phyloP scores from a whole-genome alignment of 2,888 invertebrate genomes.

The Neoaliturus tenellus region DNA sequence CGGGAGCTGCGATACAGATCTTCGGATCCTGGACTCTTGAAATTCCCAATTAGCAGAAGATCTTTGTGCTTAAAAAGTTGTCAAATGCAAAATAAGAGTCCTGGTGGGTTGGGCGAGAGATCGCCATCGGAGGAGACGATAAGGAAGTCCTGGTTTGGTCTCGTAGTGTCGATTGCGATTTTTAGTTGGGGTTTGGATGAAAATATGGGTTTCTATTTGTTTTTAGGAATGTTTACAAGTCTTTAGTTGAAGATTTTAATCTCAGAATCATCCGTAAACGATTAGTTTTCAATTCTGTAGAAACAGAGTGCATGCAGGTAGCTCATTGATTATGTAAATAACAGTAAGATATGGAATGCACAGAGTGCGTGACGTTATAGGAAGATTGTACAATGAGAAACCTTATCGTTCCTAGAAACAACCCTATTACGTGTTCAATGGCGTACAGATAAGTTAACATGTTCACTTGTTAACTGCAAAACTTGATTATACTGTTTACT shows the following conservation, averaged over 20 bases:
- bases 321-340: not conserved
- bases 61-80: slow-evolving; percentile 7
- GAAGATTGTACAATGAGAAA: not conserved
- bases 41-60: slow-evolving; percentile 27
- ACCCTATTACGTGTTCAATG: slow-evolving; percentile 2
- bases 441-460: not conserved
- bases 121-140: not conserved
- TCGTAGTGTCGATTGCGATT: not conserved
- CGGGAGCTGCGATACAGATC: slow-evolving; percentile 39
- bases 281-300: too few relatives aligned
- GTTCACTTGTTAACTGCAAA: not conserved
- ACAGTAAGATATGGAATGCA: not conserved
- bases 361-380: not conserved
- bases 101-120: not conserved
- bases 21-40: not conserved
- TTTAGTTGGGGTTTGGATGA: not conserved
- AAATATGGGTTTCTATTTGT: too few relatives aligned
- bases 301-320: too few relatives aligned
- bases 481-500: too few relatives aligned
- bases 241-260: too few relatives aligned
- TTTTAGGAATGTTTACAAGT: too few relatives aligned
- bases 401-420: not conserved
- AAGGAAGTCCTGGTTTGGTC: not conserved
- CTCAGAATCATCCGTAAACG: too few relatives aligned
- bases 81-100: not conserved